Conservation (phyloP, 2,888 invertebrate species). For the Bedellia somnulentella region DNA sequence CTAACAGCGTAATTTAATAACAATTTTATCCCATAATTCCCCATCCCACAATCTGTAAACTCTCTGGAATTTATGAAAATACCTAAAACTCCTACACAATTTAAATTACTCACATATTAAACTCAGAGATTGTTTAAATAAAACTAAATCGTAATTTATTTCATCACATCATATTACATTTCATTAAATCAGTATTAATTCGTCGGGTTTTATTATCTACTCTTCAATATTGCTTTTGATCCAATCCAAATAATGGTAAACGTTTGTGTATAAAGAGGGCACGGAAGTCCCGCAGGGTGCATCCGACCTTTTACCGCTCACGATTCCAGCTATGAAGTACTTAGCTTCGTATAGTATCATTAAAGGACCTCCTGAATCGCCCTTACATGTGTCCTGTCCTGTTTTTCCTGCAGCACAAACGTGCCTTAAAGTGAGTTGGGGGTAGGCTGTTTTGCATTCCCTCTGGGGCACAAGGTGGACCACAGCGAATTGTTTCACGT, state of each 20-base stretch:
- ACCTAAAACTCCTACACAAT: no score
- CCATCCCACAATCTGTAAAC: no score
- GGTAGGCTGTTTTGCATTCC: conserved; percentile 27
- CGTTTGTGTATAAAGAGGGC: conserved; percentile 44
- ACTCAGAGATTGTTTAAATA: no score
- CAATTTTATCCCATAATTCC: no score
- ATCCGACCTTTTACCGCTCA: conserved; percentile 44
- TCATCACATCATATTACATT: no score
- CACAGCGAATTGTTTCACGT: conserved; percentile 39
- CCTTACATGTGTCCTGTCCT: conserved; percentile 47
- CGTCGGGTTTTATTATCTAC: no score
- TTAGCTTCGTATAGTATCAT: conserved; percentile 37
- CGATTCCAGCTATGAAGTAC: conserved; percentile 39
- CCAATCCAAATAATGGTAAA: conserved; percentile 37
- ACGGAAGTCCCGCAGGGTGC: conserved; percentile 39
- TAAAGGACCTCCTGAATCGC: conserved; percentile 47
- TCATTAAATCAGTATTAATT: no score
- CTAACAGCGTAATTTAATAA: no score
- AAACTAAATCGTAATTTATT: no score
- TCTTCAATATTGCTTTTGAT: conserved; percentile 22
- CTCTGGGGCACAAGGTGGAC: conserved; percentile 34
- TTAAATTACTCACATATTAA: no score
- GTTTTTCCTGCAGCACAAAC: conserved; percentile 41
- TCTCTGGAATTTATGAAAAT: no score
- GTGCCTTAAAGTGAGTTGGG: conserved; percentile 25